phyloP scores from a whole-genome alignment of 2,113 vertebrate species.

The Ceuthmochares aereus region DNA sequence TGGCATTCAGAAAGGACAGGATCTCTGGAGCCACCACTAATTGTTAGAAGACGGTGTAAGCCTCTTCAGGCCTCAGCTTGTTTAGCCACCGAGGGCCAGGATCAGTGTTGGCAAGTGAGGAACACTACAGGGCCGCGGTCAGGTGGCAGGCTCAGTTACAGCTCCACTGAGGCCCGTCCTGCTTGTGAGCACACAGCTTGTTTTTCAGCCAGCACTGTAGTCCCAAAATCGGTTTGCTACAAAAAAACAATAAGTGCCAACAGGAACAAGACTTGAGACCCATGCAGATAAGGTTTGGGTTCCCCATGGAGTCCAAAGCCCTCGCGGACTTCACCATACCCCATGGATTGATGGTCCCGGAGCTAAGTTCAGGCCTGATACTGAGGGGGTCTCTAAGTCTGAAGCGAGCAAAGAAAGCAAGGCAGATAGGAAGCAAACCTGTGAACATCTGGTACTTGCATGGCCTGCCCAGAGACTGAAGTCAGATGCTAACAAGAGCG shows the following conservation, averaged over 20 bases:
- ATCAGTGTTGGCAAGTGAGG: not conserved
- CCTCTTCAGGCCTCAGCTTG: not conserved
- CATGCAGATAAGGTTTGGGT: not conserved
- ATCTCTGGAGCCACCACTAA: not conserved
- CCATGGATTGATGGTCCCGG: rapidly evolving
- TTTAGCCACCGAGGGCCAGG: not conserved
- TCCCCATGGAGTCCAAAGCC: not conserved
- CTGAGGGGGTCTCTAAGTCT: not conserved
- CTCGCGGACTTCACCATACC: not conserved
- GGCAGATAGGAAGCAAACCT: not conserved
- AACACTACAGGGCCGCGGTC: not conserved
- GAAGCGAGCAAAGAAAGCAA: not conserved
- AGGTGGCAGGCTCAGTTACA: not conserved
- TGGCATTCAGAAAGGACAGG: not conserved
- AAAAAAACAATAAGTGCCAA: not conserved
- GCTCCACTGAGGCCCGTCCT: not conserved
- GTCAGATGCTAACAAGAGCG: not conserved
- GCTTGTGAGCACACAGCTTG: not conserved
- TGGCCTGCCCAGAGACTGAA: not conserved
- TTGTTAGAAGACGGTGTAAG: not conserved
- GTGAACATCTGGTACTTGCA: not conserved
- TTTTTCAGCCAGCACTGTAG: not conserved
- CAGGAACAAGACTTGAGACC: rapidly evolving
- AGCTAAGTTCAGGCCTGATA: not conserved
- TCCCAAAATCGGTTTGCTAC: not conserved